Evolutionary conservation across 2,113 vertebrate species (phyloP).

Genomic region (Pelobates fuscus): DNA sequence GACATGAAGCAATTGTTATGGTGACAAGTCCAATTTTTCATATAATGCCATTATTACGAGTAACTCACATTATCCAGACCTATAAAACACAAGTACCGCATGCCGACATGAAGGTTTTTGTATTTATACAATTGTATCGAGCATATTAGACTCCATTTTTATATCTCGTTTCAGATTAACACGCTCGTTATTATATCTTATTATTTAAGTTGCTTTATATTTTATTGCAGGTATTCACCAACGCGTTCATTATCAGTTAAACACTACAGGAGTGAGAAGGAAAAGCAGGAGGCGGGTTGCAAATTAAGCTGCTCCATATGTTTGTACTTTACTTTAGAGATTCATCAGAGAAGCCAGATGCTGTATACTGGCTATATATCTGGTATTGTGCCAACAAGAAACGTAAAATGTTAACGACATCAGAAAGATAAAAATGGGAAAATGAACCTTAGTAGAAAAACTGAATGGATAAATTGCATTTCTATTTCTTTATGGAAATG

Average conservation of each 20-base stretch:
- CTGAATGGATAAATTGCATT: neutral
- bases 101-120: neutral
- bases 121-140: neutral
- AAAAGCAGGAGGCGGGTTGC: conserved; percentile 40
- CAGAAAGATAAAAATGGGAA: conserved; percentile 17
- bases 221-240: conserved; percentile 41
- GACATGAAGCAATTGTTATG: neutral
- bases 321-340: conserved; percentile 37
- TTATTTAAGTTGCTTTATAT: conserved; percentile 39
- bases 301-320: conserved; percentile 47
- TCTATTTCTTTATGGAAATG: neutral
- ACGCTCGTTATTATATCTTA: conserved; percentile 34
- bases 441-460: neutral
- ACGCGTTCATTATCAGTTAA: conserved; percentile 34
- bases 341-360: conserved; percentile 41
- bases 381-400: conserved; percentile 28
- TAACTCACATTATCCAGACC: neutral
- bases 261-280: conserved; percentile 38
- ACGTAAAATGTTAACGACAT: conserved; percentile 34
- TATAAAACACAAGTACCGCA: neutral
- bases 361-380: conserved; percentile 27
- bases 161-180: conserved; percentile 12
- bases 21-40: neutral
- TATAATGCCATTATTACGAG: neutral
- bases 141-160: neutral